Evolutionary conservation across 2,888 invertebrate genomes (phyloP).

Genomic region (Malthinus seriepunctatus): DNA sequence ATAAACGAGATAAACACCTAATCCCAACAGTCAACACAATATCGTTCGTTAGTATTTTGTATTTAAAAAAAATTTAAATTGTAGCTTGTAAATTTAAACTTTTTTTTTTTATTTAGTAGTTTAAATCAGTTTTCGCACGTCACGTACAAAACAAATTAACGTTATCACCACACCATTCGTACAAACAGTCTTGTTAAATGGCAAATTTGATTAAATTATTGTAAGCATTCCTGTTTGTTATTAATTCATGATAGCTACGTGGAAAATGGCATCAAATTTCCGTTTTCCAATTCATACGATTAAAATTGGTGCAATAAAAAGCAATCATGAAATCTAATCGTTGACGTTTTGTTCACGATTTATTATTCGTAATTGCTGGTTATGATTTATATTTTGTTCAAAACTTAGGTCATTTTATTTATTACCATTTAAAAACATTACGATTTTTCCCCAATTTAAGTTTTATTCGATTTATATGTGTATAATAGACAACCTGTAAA

Average conservation of each 20-base stretch:
- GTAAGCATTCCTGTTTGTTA: constrained; percentile 8
- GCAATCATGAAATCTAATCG: constrained; percentile 28
- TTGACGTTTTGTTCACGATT: constrained; percentile 26
- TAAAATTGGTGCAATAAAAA: constrained; percentile 28
- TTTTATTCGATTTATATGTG: too few species aligned
- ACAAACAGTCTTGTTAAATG: too few species aligned
- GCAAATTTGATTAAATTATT: constrained; percentile 17
- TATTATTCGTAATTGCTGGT: constrained; percentile 24
- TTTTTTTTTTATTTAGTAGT: too few species aligned
- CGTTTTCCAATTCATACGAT: constrained; percentile 30
- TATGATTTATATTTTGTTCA: constrained; percentile 23
- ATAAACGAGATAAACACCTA: too few species aligned
- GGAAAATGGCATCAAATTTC: constrained; percentile 24
- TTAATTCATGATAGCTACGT: constrained; percentile 16
- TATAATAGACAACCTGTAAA: background rate
- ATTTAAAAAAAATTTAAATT: too few species aligned
- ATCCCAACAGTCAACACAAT: too few species aligned
- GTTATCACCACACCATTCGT: too few species aligned
- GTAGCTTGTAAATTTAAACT: too few species aligned
- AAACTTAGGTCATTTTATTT: constrained; percentile 23
- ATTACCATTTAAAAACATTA: background rate
- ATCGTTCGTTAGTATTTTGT: too few species aligned
- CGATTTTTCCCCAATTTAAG: too few species aligned
- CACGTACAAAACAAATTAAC: too few species aligned
- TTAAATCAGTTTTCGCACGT: too few species aligned